Conservation (phyloP, 2,113 vertebrate genomes). For the Myxocyprinus asiaticus region DNA sequence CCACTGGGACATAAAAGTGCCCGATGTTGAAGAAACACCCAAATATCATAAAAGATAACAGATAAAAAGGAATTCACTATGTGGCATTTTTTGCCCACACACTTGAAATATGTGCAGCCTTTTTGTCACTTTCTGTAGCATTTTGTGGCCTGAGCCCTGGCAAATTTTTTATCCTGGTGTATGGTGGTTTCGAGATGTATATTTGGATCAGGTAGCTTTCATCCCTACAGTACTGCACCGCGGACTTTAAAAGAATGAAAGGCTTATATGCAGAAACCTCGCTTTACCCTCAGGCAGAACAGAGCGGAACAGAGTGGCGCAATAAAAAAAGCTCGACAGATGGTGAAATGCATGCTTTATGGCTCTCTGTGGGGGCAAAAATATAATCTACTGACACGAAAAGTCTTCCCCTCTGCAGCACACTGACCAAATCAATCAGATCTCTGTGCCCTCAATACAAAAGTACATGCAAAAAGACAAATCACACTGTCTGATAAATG, state of each 20-base stretch:
- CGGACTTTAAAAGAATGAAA: background rate
- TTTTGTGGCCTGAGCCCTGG: background rate
- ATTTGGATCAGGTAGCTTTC: background rate
- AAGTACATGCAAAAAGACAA: background rate
- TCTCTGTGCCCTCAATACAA: background rate
- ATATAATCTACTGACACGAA: conserved; percentile 34
- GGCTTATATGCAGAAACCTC: conserved; percentile 32
- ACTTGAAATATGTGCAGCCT: too few species aligned
- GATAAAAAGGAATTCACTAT: too few species aligned
- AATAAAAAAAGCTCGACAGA: conserved; percentile 26
- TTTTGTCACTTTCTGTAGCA: too few species aligned
- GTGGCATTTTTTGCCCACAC: too few species aligned
- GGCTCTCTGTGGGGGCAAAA: background rate
- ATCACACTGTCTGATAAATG: background rate
- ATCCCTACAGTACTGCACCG: conserved; percentile 4
- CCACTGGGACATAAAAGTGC: too few species aligned
- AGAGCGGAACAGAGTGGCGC: background rate
- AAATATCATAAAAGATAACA: too few species aligned
- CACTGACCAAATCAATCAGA: conserved; percentile 4
- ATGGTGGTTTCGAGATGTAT: background rate
- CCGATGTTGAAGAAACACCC: too few species aligned
- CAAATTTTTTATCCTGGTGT: background rate
- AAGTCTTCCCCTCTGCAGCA: background rate
- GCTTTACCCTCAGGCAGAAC: conserved; percentile 19
- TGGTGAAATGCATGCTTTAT: conserved; percentile 40